Evolutionary conservation across 2,113 vertebrate species (phyloP).

Genomic region (Chauna torquata): DNA sequence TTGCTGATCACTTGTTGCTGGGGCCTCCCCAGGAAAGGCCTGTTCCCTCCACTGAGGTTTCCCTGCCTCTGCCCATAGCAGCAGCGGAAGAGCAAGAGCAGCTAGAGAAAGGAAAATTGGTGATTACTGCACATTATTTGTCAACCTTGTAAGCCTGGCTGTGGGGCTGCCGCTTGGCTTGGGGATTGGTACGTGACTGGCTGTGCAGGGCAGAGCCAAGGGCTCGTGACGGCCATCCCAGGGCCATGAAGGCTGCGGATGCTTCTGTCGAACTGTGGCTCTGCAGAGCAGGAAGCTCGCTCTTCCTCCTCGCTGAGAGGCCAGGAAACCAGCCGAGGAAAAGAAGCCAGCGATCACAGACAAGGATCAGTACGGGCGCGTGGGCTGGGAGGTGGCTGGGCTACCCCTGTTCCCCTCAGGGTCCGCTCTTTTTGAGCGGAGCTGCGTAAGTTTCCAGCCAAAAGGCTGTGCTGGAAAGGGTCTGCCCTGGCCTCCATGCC

Average conservation of each 20-base stretch:
- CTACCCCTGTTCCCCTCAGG: neutral
- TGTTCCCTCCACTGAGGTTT: neutral
- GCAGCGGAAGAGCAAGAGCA: neutral
- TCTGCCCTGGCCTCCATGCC: neutral
- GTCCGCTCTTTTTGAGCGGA: neutral
- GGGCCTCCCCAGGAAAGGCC: neutral
- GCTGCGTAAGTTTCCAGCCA: neutral
- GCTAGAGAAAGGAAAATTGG: neutral
- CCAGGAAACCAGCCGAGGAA: neutral
- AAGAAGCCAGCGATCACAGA: neutral
- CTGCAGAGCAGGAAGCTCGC: neutral
- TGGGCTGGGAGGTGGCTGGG: neutral
- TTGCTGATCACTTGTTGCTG: neutral
- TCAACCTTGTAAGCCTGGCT: neutral
- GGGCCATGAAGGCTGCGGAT: neutral
- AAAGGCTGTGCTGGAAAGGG: neutral
- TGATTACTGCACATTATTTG: neutral
- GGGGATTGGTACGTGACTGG: neutral
- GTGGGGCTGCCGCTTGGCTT: neutral
- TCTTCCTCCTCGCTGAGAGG: neutral
- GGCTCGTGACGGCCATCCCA: accelerated
- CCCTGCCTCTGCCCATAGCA: neutral
- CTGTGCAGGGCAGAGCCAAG: neutral
- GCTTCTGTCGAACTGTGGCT: neutral
- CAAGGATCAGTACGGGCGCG: neutral